Conservation (phyloP, 30 jellyfish, hydroid and myxozoan species). For the Hydra vulgaris region DNA sequence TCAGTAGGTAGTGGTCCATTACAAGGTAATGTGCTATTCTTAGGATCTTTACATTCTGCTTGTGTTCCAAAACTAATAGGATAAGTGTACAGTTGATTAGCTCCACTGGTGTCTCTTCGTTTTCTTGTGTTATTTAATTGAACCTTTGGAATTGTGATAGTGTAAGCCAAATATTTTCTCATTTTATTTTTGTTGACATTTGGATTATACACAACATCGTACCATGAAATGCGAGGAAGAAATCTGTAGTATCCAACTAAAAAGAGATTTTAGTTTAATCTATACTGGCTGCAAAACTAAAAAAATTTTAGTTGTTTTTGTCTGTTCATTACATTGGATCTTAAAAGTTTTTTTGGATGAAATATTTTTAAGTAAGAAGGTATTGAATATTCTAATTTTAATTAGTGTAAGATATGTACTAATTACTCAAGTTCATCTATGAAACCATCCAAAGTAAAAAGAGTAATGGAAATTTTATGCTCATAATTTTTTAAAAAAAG, state of each 20-base stretch:
- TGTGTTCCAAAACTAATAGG: constrained; percentile 18
- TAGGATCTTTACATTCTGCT: constrained; percentile 31
- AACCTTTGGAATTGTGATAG: not conserved
- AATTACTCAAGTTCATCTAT: too few species aligned
- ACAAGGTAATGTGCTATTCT: constrained; percentile 20
- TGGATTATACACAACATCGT: constrained; percentile 15
- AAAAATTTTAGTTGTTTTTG: too few species aligned
- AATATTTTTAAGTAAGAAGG: too few species aligned
- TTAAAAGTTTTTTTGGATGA: not conserved
- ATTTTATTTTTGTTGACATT: constrained; percentile 22
- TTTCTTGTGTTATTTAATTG: not conserved
- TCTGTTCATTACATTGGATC: too few species aligned
- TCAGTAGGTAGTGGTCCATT: constrained; percentile 36
- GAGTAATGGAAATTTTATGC: too few species aligned
- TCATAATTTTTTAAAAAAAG: too few species aligned
- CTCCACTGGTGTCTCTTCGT: constrained; percentile 10
- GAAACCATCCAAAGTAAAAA: too few species aligned
- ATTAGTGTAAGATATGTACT: too few species aligned
- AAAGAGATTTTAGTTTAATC: not conserved
- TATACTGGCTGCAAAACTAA: too few species aligned
- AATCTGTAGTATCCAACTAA: constrained; percentile 24
- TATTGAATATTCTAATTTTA: too few species aligned
- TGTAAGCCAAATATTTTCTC: constrained; percentile 31
- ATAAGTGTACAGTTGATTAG: not conserved
- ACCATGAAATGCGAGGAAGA: constrained; percentile 41